These are phyloP conservation scores for Labia minor DNA, from an alignment of 2,888 invertebrate genomes.

Conservation along the genomic window DNA sequence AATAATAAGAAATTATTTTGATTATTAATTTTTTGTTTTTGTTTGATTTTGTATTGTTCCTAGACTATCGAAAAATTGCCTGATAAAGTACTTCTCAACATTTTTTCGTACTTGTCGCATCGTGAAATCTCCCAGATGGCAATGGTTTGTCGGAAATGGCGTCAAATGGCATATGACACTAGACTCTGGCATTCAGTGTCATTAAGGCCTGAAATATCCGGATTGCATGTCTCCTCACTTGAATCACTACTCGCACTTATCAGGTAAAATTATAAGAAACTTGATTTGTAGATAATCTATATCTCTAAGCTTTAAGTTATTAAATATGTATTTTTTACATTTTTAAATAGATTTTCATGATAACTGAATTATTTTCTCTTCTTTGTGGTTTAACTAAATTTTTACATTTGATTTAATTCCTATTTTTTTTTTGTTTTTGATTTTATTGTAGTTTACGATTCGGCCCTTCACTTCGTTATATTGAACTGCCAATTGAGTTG, in stretches of 20 bases:
- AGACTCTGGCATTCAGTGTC: constrained; percentile 93
- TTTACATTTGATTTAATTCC: too few species aligned
- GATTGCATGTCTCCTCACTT: constrained; percentile 78
- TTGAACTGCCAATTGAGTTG: constrained; percentile 88
- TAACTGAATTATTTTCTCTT: too few species aligned
- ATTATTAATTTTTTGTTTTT: too few species aligned
- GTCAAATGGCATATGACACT: constrained; percentile 89
- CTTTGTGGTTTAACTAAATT: too few species aligned
- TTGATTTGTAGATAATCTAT: too few species aligned
- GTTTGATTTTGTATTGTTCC: constrained; percentile 30
- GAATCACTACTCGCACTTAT: constrained; percentile 81
- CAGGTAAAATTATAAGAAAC: too few species aligned
- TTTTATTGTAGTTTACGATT: constrained; percentile 56
- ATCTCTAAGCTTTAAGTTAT: too few species aligned
- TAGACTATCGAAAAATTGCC: constrained; percentile 94
- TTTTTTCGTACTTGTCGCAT: constrained; percentile 89
- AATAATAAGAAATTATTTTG: too few species aligned
- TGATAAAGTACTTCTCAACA: constrained; percentile 87
- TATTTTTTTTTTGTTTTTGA: too few species aligned
- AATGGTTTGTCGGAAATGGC: constrained; percentile 91
- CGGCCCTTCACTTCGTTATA: constrained; percentile 76
- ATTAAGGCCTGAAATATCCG: constrained; percentile 90
- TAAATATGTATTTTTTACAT: too few species aligned
- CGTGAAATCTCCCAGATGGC: constrained; percentile 90
- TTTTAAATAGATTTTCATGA: too few species aligned